Evolutionary conservation across 2,797 vertebrate species (phyloP), one percentile per base, ranked within the genome.

Genomic region (Sylvilagus floridanus): DNA sequence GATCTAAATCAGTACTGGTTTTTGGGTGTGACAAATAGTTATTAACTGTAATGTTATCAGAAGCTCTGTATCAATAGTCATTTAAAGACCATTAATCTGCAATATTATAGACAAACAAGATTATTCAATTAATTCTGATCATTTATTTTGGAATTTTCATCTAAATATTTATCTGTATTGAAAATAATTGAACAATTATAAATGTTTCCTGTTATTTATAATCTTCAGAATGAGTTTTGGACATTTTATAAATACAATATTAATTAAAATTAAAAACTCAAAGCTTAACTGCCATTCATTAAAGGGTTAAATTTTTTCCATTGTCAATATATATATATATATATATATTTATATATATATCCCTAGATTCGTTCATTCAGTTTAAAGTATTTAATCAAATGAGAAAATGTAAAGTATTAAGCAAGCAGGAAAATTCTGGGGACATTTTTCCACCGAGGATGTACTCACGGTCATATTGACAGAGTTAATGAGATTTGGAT

Each of bases 401-500:
- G 60, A 94, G 93, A 92, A 96, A 94, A 96, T 94, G 26, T 78
- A 92, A 92, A 72, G 42, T 88, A 71, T 92, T 95, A 96, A 73
- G 93, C 95, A 92, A 96, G 73, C 95, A 75, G 92, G 94, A 94
- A 96, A 96, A 96, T 95, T 88, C 37, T 79, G 79, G 62, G 35
- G 69, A 93, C 63, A 63, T 84, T 96, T 96, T 90, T 57, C 92
- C 96, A 92, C n/a, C 90, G 96, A 92, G 85, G 14, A 90, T 92
- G 79, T 73, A 90, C 63, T 21, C 66, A 47, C 88, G 52, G 26
- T 95, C 75, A 62, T 96, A 96, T 90, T 94, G 93, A 96, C 83
- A 96, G 81, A 96, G 90, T 96, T 97, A 97, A 97, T 97, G 96
- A 97, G 93, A 96, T 96, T 97, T 92, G 94, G 93, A 95, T 86